Percentiles rank a stretch among this genome's conserved stretches.
Evolutionary conservation across 2,797 vertebrate species (phyloP).

Genomic region (Alosa sapidissima): DNA sequence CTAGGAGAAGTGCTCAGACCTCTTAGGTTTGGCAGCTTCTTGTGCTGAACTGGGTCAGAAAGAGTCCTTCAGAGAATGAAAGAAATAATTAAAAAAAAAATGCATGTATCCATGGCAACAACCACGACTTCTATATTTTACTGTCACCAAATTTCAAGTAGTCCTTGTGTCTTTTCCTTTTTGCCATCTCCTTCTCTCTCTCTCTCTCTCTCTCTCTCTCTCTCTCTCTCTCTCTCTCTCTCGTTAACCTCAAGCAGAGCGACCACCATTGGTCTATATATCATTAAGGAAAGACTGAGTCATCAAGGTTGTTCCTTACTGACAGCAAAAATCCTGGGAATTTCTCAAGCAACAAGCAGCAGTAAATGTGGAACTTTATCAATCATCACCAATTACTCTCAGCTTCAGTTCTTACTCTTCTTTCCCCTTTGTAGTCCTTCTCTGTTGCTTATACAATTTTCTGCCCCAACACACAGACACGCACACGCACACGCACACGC

Average conservation of each 20-base stretch:
- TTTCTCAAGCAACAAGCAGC: background rate
- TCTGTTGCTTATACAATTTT: background rate
- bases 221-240: background rate
- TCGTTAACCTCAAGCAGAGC: background rate
- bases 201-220: background rate
- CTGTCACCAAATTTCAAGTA: background rate
- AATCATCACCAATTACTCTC: background rate
- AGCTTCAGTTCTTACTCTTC: background rate
- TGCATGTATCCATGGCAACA: slow-evolving; percentile 19
- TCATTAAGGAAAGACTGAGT: background rate
- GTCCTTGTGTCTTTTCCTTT: background rate
- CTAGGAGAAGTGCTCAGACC: background rate
- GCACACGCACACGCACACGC: no score
- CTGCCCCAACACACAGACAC: background rate
- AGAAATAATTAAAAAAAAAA: background rate
- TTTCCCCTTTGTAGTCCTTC: background rate
- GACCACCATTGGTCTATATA: background rate
- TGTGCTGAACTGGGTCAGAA: slow-evolving; percentile 23
- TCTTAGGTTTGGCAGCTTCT: background rate
- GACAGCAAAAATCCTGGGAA: background rate
- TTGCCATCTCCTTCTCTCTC: background rate
- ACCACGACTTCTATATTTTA: slow-evolving; percentile 10
- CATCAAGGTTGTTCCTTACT: background rate
- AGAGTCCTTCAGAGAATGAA: slow-evolving; percentile 9
- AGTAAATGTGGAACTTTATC: background rate